phyloP scores from a whole-genome alignment of 2,797 vertebrate genomes.

The Bryconaethiops microstoma region DNA sequence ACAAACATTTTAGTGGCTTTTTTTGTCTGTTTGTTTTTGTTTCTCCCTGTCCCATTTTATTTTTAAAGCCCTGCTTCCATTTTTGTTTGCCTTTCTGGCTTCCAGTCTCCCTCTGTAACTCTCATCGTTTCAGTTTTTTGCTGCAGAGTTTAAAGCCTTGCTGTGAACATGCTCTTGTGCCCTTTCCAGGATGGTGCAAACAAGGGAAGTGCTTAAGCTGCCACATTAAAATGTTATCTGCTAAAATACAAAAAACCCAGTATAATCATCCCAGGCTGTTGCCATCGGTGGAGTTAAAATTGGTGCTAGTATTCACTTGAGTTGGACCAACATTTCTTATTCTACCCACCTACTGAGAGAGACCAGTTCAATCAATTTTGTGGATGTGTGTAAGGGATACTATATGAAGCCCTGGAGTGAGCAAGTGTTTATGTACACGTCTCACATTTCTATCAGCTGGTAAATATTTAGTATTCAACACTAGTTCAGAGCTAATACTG shows the following conservation, averaged over 20 bases:
- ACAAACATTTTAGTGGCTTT: conserved; percentile 62
- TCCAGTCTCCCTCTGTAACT: neutral
- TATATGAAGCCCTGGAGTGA: neutral
- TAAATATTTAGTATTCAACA: neutral
- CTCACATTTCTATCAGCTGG: neutral
- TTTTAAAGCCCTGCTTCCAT: neutral
- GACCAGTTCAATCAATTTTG: conserved; percentile 15
- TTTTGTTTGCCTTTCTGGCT: neutral
- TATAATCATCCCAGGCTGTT: conserved; percentile 4
- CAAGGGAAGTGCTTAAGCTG: neutral
- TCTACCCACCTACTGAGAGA: conserved; percentile 35
- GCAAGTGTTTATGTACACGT: neutral
- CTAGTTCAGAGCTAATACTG: neutral
- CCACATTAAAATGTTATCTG: neutral
- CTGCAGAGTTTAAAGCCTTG: neutral
- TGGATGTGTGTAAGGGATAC: neutral
- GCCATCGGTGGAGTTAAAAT: conserved; percentile 28
- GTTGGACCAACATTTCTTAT: conserved; percentile 70
- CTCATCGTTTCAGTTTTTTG: neutral
- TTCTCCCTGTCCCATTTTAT: neutral
- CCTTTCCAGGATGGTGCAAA: neutral
- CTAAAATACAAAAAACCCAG: conserved; percentile 4
- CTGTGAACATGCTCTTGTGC: neutral
- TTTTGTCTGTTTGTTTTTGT: conserved; percentile 49
- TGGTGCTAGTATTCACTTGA: conserved; percentile 37